phyloP scores from a whole-genome alignment of 37 sponge, comb jelly and placozoan species.

The Hormiphora californensis region DNA sequence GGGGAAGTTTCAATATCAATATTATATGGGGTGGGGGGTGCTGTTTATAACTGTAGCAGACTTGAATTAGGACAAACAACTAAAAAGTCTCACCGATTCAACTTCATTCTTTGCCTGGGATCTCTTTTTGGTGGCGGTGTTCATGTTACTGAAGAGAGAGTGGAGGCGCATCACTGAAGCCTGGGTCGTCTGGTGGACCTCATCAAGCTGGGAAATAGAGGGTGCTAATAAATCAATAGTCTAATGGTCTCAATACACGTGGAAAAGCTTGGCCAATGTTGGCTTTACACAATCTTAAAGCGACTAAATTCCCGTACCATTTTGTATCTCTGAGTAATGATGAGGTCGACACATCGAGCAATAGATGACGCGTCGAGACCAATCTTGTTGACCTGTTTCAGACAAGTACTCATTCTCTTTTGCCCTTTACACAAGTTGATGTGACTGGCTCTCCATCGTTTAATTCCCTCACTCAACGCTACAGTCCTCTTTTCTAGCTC shows the following conservation, averaged over 20 bases:
- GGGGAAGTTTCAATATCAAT: too few species aligned
- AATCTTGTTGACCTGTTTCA: slow-evolving; percentile 48
- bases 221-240: too few species aligned
- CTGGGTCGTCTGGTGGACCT: slow-evolving; percentile 10
- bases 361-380: slow-evolving; percentile 20
- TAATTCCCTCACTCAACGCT: slow-evolving; percentile 28
- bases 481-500: slow-evolving; percentile 33
- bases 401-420: slow-evolving; percentile 31
- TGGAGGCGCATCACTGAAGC: slow-evolving; percentile 30
- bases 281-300: too few species aligned
- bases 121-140: slow-evolving; percentile 18
- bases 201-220: slow-evolving; percentile 14
- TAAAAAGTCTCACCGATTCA: slow-evolving; percentile 1
- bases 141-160: slow-evolving; percentile 48
- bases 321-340: slow-evolving; percentile 20
- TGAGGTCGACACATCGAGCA: slow-evolving; percentile 48
- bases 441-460: slow-evolving; percentile 25
- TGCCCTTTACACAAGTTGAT: slow-evolving; percentile 48
- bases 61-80: not conserved
- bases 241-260: too few species aligned
- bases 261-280: not conserved
- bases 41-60: not conserved
- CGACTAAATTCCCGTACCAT: not conserved
- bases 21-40: not conserved
- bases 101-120: slow-evolving; percentile 42